Evolutionary conservation across 2,888 invertebrate genomes (phyloP).

Genomic region (Lasius fuliginosus): DNA sequence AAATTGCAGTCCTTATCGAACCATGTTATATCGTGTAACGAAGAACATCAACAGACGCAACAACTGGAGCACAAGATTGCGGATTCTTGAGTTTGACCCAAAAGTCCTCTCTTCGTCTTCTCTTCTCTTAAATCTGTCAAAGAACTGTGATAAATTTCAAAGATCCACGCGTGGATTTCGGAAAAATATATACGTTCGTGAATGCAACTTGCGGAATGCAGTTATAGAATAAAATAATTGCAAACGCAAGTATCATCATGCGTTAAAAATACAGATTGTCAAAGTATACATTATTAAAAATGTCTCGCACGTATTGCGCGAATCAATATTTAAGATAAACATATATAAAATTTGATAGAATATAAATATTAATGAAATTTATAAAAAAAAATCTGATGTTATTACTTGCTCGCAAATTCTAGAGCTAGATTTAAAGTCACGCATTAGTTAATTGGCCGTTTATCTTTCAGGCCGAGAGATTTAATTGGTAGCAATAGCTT

Average conservation of each 20-base stretch:
- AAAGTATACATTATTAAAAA: constrained; percentile 10
- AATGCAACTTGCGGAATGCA: background rate
- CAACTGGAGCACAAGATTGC: constrained; percentile 31
- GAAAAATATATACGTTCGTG: background rate
- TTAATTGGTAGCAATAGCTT: constrained; percentile 80
- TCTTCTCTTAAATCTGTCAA: background rate
- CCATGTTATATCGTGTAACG: background rate
- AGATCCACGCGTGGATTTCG: background rate
- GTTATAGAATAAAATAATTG: background rate
- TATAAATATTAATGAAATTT: constrained; percentile 2
- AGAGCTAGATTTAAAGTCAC: background rate
- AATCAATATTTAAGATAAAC: constrained; percentile 22
- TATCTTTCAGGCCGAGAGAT: constrained; percentile 40
- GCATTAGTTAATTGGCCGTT: background rate
- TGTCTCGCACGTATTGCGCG: background rate
- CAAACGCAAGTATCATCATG: background rate
- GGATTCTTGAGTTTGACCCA: background rate
- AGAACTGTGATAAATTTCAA: background rate
- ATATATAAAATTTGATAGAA: constrained; percentile 18
- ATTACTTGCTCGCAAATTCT: background rate
- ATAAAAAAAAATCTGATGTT: background rate
- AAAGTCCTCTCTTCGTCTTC: background rate
- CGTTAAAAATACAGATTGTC: background rate
- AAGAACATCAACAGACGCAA: constrained; percentile 23
- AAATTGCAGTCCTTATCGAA: constrained; percentile 24